A percentile compares a stretch with the other conserved stretches of the same genome.
Conservation (phyloP, 2,113 vertebrate species). For the Eulemur macaco region DNA sequence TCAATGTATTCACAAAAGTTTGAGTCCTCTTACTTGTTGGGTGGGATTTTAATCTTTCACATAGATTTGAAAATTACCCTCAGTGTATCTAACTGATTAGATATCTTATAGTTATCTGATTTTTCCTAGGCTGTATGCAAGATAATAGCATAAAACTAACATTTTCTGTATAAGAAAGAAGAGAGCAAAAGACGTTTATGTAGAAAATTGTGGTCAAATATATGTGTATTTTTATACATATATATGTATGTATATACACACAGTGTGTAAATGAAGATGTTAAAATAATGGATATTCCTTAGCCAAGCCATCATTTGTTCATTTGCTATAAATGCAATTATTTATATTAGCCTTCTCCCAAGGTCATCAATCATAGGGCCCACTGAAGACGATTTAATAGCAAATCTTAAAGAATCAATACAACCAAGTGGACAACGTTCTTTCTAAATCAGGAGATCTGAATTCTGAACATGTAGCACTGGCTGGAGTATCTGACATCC, state of each 20-base stretch:
- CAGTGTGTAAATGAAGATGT: not conserved
- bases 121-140: not conserved
- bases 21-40: not conserved
- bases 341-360: not conserved
- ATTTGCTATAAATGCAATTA: conserved; percentile 23
- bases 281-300: not conserved
- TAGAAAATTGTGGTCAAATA: not conserved
- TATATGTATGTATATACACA: not conserved
- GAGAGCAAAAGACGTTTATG: not conserved
- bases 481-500: conserved; percentile 25
- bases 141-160: not conserved
- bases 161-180: not conserved
- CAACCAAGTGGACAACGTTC: not conserved
- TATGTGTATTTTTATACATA: not conserved
- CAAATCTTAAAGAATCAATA: conserved; percentile 37
- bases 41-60: not conserved
- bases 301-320: not conserved
- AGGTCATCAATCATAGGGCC: not conserved
- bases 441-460: not conserved
- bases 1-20: not conserved
- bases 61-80: not conserved
- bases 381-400: not conserved
- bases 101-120: not conserved
- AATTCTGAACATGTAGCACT: conserved; percentile 41
- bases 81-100: not conserved